Percentiles rank a stretch among this genome's conserved stretches.
phyloP scores from a whole-genome alignment of 2,888 invertebrate species.

The Ptychoptera albimana region DNA sequence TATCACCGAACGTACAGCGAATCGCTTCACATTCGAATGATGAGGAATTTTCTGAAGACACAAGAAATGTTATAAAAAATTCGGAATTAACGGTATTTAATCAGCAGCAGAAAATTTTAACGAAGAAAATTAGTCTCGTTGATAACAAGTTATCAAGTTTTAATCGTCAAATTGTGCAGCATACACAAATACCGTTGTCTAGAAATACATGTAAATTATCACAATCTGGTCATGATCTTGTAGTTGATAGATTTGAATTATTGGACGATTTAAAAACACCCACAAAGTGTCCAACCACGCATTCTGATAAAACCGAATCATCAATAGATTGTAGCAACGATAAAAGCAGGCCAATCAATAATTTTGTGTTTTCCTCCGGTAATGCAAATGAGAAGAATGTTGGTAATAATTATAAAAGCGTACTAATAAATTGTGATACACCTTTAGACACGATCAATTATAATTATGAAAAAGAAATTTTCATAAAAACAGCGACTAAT shows the following conservation, averaged over 20 bases:
- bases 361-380: slow-evolving; percentile 2
- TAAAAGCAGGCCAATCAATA: slow-evolving; percentile 23
- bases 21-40: slow-evolving; percentile 34
- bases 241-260: slow-evolving; percentile 10
- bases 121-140: slow-evolving; percentile 6
- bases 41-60: slow-evolving; percentile 13
- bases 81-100: slow-evolving; percentile 8
- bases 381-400: not conserved
- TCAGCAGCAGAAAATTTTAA: not conserved
- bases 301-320: slow-evolving; percentile 3
- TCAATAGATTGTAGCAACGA: slow-evolving; percentile 15
- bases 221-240: slow-evolving; percentile 25
- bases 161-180: not conserved
- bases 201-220: slow-evolving; percentile 26
- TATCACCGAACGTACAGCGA: slow-evolving; percentile 37
- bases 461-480: too few relatives aligned
- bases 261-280: slow-evolving; percentile 12
- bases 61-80: slow-evolving; percentile 21
- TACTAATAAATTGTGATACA: slow-evolving; percentile 3
- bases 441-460: too few relatives aligned
- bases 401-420: slow-evolving; percentile 1
- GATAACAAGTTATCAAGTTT: slow-evolving; percentile 13
- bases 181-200: slow-evolving; percentile 25
- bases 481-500: too few relatives aligned
- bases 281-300: slow-evolving; percentile 6